Base-by-base conservation (phyloP, 2,888 invertebrate species). In the Lydus trimaculatus region DNA sequence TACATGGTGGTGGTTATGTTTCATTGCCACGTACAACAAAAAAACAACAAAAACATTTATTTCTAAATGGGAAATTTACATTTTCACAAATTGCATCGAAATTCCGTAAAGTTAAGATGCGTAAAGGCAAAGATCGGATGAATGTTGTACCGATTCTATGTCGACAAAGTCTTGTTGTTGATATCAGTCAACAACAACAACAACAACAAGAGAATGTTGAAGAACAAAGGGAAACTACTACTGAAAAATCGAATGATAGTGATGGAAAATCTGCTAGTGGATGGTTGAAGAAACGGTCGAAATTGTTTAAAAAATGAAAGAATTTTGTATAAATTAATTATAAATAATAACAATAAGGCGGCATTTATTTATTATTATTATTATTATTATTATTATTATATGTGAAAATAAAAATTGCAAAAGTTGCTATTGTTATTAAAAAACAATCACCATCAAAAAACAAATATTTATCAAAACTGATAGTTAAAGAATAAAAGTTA, bases 81-180 rank as follows among this genome's bases (percentile, higher is more conserved):
- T 85, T 90, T 65, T 89, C 88, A 23, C 87, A 85, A 15, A 85
- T 91, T 4, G 89, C 90, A 0, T 88, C 88, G 0, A 91, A 90
- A 80, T 87, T 91, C 70, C 86, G 89, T 2, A 87, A 89, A 71
- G 88, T 88, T 0, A 88, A 87, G 78, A 84, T 88, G 81, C 82
- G 88, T 70, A 84, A 82, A 63, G 80, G 76, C 33, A 85, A 83
- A 64, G 83, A 86, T 3, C 87, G 85, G 78, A 86, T 88, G 78
- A 90, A 90, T 65, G 90, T 92, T 0, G 88, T 94, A 0, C 90
- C 93, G 0, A 87, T 90, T 2, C 86, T 94, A 5, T 94, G 94
- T 75, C 87, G 94, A 0, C 94, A 94, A 81, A 94, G 93, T 78
- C 84, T 94, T 4, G 85, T 93, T 5, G 92, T 94, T 13, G 89